Percentiles rank a stretch among this genome's conserved stretches.
These are phyloP conservation scores for Eretmochelys imbricata DNA, from an alignment of 2,113 vertebrate genomes.

Conservation along the genomic window DNA sequence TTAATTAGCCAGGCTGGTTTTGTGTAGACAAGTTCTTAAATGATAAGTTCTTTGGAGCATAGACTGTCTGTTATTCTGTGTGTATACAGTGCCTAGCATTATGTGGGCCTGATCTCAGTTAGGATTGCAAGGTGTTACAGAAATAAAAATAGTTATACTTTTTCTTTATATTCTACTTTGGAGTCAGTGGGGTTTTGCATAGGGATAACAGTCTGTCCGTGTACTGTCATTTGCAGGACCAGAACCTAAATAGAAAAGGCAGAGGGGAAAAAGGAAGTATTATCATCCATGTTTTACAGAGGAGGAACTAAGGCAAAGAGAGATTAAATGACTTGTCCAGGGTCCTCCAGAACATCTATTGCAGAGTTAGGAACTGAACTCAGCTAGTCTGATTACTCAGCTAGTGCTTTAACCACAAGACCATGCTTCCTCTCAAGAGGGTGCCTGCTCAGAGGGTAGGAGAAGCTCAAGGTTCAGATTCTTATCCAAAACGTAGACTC, in stretches of 20 bases:
- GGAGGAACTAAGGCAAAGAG: not conserved
- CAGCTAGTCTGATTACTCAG: not conserved
- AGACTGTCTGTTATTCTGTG: not conserved
- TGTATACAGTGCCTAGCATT: not conserved
- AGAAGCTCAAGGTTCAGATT: not conserved
- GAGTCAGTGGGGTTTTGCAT: not conserved
- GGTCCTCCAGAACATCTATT: not conserved
- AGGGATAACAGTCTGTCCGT: not conserved
- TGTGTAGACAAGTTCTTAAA: not conserved
- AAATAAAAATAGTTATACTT: not conserved
- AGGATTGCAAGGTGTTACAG: not conserved
- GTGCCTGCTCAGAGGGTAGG: not conserved
- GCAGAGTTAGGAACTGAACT: not conserved
- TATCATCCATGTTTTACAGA: not conserved
- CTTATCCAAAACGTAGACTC: not conserved
- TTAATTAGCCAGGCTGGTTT: not conserved
- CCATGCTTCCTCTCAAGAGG: not conserved
- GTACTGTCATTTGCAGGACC: not conserved
- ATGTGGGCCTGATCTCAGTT: not conserved
- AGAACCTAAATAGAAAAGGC: not conserved
- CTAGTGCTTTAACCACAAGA: not conserved
- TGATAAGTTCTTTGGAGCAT: not conserved
- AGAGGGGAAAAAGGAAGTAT: not conserved
- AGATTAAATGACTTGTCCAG: not conserved
- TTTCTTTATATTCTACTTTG: not conserved